A percentile compares a stretch with the other conserved stretches of the same genome.
phyloP scores from a whole-genome alignment of 2,113 vertebrate species.

The Bungarus multicinctus region DNA sequence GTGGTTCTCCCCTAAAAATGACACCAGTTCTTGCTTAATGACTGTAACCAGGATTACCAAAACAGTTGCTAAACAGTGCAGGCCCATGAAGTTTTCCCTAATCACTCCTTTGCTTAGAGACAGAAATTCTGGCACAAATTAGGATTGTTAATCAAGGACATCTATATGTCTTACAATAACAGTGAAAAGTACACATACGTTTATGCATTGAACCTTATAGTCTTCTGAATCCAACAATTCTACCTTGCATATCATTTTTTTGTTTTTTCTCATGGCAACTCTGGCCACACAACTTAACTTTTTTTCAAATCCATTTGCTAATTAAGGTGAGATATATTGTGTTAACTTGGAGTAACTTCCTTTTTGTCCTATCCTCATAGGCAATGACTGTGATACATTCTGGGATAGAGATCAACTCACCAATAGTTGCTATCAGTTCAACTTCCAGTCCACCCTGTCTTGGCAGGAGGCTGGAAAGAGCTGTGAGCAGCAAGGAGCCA shows the following conservation, averaged over 20 bases:
- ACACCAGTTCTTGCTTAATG: not conserved
- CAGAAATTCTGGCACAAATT: not conserved
- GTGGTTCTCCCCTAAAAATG: not conserved
- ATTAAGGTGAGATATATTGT: not conserved
- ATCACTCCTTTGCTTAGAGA: not conserved
- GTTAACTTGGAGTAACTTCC: not conserved
- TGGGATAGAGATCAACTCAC: constrained; percentile 95
- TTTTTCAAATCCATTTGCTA: not conserved
- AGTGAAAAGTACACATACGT: not conserved
- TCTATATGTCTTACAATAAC: not conserved
- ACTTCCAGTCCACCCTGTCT: constrained; percentile 90
- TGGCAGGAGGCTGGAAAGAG: constrained; percentile 94
- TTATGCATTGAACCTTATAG: not conserved
- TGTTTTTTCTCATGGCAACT: not conserved
- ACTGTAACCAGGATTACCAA: not conserved
- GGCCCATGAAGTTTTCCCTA: not conserved
- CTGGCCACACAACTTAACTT: not conserved
- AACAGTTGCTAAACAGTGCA: not conserved
- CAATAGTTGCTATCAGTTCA: constrained; percentile 98
- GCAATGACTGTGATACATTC: constrained; percentile 89
- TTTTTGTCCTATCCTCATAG: constrained; percentile 28
- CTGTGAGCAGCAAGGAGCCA: constrained; percentile 92
- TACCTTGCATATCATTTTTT: not conserved
- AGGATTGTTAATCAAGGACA: not conserved
- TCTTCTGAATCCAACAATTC: not conserved